A percentile compares a stretch with the other conserved stretches of the same genome.
Evolutionary conservation across 2,888 invertebrate species (phyloP).

Genomic region (Stenoptilia bipunctidactyla): DNA sequence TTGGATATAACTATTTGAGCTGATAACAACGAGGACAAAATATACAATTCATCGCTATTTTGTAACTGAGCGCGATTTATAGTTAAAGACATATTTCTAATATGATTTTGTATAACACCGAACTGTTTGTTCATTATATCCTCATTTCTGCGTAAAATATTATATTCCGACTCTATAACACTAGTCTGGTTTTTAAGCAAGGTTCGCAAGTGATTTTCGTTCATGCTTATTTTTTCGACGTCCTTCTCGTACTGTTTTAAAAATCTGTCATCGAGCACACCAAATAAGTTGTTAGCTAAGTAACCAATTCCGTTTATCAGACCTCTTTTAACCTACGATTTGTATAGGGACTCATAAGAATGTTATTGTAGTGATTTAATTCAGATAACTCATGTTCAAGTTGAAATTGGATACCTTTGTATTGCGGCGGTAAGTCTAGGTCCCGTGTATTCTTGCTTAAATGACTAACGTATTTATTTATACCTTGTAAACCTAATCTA

Average conservation of each 20-base stretch:
- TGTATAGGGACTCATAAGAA: background rate
- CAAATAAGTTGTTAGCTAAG: conserved; percentile 4
- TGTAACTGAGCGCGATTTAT: background rate
- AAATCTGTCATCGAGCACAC: conserved; percentile 5
- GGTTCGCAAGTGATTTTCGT: background rate
- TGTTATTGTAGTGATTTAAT: background rate
- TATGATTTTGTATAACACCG: background rate
- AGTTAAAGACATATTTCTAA: background rate
- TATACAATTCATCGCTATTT: conserved; percentile 1
- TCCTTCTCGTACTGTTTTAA: conserved; percentile 3
- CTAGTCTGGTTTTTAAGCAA: conserved; percentile 3
- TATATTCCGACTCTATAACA: conserved; percentile 1
- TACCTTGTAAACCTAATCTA: conserved; percentile 2
- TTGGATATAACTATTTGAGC: conserved; percentile 3
- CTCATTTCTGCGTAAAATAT: conserved; percentile 1
- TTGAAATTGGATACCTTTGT: conserved; percentile 1
- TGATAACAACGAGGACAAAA: conserved; percentile 2
- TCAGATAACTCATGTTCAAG: conserved; percentile 1
- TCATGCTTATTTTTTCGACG: background rate
- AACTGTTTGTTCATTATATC: conserved; percentile 2
- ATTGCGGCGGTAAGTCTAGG: background rate
- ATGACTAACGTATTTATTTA: conserved; percentile 4
- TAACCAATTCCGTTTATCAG: conserved; percentile 6
- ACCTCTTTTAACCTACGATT: background rate
- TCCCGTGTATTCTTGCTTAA: background rate